Conservation (phyloP, 1,140 invertebrate species). For the Calycopis cecrops region DNA sequence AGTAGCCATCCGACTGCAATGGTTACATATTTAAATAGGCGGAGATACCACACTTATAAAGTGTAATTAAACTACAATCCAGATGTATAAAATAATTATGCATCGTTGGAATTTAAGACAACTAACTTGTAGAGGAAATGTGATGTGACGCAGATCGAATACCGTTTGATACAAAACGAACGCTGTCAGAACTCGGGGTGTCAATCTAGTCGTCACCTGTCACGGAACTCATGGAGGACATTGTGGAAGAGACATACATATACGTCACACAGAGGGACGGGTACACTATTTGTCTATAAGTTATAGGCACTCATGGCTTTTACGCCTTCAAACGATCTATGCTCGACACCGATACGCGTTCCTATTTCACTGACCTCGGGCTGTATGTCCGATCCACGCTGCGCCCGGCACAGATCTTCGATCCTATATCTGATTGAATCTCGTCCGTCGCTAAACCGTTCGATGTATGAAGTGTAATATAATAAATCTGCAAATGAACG, state of each 20-base stretch:
- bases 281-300: conserved; percentile 32
- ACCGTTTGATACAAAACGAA: conserved; percentile 14
- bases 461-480: conserved; percentile 41
- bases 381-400: conserved; percentile 34
- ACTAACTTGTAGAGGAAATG: conserved; percentile 31
- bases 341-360: background rate
- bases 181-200: background rate
- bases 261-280: conserved; percentile 18
- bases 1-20: conserved; percentile 66
- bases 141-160: conserved; percentile 47
- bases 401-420: background rate
- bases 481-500: conserved; percentile 47
- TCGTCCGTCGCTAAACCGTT: conserved; percentile 15
- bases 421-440: background rate
- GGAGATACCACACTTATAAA: conserved; percentile 68
- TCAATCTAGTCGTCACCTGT: background rate
- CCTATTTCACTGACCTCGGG: background rate
- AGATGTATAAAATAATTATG: conserved; percentile 68
- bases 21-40: conserved; percentile 71
- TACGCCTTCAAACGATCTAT: conserved; percentile 27
- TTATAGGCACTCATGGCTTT: conserved; percentile 38
- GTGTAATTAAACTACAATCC: conserved; percentile 72
- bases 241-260: conserved; percentile 35
- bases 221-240: background rate
- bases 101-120: conserved; percentile 34